These are phyloP conservation scores for Microcebus murinus DNA, from an alignment of 2,113 vertebrate genomes.

Conservation along the genomic window DNA sequence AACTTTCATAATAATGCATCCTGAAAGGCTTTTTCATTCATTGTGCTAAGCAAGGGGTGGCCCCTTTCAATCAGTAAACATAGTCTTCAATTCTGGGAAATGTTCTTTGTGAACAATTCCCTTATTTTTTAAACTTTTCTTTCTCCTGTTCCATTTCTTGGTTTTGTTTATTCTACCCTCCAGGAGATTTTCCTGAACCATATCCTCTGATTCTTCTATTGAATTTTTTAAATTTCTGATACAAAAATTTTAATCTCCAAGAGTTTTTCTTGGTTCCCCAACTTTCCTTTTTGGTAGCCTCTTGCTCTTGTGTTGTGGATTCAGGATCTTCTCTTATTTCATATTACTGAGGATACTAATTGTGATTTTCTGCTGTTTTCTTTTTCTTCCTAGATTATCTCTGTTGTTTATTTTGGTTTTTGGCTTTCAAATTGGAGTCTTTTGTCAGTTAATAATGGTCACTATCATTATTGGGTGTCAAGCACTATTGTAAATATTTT, in stretches of 20 bases:
- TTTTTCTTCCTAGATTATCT: neutral
- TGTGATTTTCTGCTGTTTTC: neutral
- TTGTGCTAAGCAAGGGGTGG: neutral
- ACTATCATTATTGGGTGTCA: neutral
- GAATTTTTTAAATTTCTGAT: neutral
- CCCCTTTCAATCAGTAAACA: neutral
- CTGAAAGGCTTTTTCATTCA: neutral
- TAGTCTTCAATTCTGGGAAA: neutral
- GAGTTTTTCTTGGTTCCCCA: neutral
- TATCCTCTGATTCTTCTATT: neutral
- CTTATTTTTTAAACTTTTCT: neutral
- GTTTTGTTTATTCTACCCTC: neutral
- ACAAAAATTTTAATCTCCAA: neutral
- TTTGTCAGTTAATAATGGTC: neutral
- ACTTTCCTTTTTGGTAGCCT: neutral
- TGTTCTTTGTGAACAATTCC: neutral
- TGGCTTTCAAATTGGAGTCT: neutral
- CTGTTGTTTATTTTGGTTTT: neutral
- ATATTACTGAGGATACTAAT: neutral
- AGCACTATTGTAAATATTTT: neutral
- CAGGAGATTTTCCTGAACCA: neutral
- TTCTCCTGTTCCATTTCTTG: neutral
- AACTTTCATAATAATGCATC: neutral
- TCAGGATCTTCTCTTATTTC: constrained; percentile 1
- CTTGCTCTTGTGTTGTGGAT: neutral